Conservation (phyloP, 2,797 vertebrate species). For the Dromococcyx pavoninus region DNA sequence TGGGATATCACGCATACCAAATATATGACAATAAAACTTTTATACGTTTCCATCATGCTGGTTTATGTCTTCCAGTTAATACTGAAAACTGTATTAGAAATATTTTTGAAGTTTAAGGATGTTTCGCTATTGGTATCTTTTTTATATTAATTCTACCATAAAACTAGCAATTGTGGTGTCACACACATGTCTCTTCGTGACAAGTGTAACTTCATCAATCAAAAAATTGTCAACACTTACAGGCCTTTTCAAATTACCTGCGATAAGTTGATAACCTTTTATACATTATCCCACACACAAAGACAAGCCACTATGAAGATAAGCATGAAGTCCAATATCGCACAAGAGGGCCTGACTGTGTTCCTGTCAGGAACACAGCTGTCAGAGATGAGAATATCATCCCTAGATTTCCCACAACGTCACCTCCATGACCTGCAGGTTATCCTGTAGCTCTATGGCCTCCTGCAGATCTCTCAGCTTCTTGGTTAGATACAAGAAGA, state of each 20-base stretch:
- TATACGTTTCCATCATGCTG: neutral
- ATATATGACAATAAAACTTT: conserved; percentile 37
- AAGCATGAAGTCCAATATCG: neutral
- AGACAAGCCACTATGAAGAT: neutral
- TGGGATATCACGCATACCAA: neutral
- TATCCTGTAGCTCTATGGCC: neutral
- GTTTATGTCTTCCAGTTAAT: conserved; percentile 46
- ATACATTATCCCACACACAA: neutral
- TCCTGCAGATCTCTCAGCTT: neutral
- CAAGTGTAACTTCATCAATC: neutral
- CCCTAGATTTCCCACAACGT: neutral
- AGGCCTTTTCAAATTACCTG: neutral
- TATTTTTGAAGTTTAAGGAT: conserved; percentile 19
- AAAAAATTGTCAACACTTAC: neutral
- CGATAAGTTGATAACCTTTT: neutral
- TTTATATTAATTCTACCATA: neutral
- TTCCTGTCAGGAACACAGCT: neutral
- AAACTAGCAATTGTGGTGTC: neutral
- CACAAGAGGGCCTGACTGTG: neutral
- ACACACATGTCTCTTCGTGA: neutral
- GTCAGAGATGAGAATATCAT: neutral
- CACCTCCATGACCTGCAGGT: neutral
- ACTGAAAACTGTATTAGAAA: neutral
- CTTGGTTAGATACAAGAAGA: neutral
- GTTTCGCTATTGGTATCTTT: neutral